These are phyloP conservation scores for Eledona agricola DNA, from an alignment of 2,888 invertebrate species.

Conservation along the genomic window DNA sequence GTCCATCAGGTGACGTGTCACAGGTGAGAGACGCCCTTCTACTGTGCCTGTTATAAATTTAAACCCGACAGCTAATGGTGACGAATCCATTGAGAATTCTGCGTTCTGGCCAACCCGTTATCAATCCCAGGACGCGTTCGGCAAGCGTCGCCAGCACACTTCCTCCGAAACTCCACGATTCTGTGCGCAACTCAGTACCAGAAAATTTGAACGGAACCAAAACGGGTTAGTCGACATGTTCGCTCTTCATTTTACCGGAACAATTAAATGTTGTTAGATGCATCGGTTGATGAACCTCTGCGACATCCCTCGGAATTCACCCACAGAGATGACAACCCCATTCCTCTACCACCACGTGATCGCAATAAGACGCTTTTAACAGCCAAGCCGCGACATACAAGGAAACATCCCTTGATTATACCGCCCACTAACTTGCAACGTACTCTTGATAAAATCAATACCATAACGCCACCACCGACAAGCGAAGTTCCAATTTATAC, in stretches of 20 bases:
- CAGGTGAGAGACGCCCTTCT: no score
- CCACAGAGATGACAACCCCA: conserved; percentile 67
- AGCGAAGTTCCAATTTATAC: conserved; percentile 52
- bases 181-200: conserved; percentile 48
- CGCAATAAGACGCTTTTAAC: conserved; percentile 71
- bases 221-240: conserved; percentile 30
- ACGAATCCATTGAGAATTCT: conserved; percentile 74
- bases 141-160: conserved; percentile 52
- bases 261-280: conserved; percentile 5
- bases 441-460: conserved; percentile 69
- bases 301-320: conserved; percentile 6
- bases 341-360: conserved; percentile 83
- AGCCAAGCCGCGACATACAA: conserved; percentile 75
- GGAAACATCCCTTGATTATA: conserved; percentile 84
- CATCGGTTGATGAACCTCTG: conserved; percentile 13
- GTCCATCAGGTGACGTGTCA: conserved; percentile 58
- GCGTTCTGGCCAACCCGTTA: conserved; percentile 67
- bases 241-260: conserved; percentile 1
- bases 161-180: conserved; percentile 48
- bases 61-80: conserved; percentile 58
- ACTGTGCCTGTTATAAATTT: no score
- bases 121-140: conserved; percentile 59
- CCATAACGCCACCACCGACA: conserved; percentile 58
- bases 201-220: conserved; percentile 49
- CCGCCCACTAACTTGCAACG: conserved; percentile 70